Evolutionary conservation across 1,140 invertebrate genomes (phyloP).

Genomic region (Popillia japonica): DNA sequence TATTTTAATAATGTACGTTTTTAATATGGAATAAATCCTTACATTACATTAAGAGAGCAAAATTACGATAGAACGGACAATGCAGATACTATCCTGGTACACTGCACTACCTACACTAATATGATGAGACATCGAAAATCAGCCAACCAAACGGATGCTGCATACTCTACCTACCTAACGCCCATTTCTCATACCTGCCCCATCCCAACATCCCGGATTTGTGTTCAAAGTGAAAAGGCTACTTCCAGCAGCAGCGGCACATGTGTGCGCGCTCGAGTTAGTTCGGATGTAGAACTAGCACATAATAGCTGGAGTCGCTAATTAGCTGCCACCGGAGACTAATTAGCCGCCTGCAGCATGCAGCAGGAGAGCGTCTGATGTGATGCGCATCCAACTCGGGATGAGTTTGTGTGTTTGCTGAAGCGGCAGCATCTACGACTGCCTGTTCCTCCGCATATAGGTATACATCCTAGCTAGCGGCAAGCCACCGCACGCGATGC

Average conservation of each 20-base stretch:
- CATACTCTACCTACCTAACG: not conserved
- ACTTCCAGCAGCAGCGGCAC: conserved; percentile 6
- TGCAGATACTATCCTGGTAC: not conserved
- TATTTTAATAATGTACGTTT: too few species aligned
- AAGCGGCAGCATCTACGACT: not conserved
- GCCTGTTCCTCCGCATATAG: not conserved
- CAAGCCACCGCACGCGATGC: not conserved
- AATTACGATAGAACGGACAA: not conserved
- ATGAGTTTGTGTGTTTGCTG: conserved; percentile 33
- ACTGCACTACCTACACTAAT: not conserved
- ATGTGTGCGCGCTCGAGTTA: conserved; percentile 12
- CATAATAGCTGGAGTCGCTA: conserved; percentile 37
- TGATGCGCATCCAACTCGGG: conserved; percentile 24
- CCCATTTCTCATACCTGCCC: not conserved
- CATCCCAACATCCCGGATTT: not conserved
- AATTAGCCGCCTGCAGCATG: conserved; percentile 37
- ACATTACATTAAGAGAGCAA: too few species aligned
- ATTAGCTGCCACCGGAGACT: conserved; percentile 38
- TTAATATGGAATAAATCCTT: too few species aligned
- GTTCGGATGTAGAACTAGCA: conserved; percentile 36
- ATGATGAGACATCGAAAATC: not conserved
- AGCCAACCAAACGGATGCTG: not conserved
- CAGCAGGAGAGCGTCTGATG: conserved; percentile 20
- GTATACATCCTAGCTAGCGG: not conserved
- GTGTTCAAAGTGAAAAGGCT: conserved; percentile 23